Percentiles rank a stretch among this genome's conserved stretches.
These are phyloP conservation scores for Zootoca vivipara DNA, from an alignment of 2,113 vertebrate species.

Conservation along the genomic window DNA sequence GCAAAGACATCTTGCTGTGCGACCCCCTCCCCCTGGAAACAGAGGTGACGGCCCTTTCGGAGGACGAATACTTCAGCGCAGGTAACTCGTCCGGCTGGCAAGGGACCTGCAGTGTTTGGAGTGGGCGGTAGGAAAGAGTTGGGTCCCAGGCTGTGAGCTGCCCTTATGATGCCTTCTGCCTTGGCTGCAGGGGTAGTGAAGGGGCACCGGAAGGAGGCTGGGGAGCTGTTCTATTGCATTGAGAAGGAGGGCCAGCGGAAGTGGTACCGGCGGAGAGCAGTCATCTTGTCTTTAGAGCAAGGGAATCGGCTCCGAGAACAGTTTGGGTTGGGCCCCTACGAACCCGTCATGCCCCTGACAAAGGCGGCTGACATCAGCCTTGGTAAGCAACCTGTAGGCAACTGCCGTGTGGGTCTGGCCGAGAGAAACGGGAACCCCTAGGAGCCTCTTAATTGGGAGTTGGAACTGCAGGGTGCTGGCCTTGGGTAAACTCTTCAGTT, in stretches of 20 bases:
- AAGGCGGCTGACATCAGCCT: conserved; percentile 98
- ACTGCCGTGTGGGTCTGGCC: neutral
- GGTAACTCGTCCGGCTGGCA: conserved; percentile 73
- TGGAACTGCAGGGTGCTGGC: too few species aligned
- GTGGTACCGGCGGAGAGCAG: conserved; percentile 90
- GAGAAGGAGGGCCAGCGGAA: conserved; percentile 90
- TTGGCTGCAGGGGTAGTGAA: conserved; percentile 85
- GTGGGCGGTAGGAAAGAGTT: neutral
- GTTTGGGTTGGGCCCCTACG: conserved; percentile 91
- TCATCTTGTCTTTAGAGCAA: conserved; percentile 95
- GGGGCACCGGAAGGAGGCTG: conserved; percentile 87
- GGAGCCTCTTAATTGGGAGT: neutral
- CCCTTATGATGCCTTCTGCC: neutral
- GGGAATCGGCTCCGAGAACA: conserved; percentile 92
- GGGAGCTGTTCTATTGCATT: conserved; percentile 90
- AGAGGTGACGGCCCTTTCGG: conserved; percentile 93
- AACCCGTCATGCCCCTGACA: conserved; percentile 84
- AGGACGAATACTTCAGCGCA: conserved; percentile 95
- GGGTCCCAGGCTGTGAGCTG: too few species aligned
- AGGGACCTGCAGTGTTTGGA: neutral
- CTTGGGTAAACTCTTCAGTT: neutral
- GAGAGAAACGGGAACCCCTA: neutral
- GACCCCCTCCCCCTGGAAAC: conserved; percentile 95
- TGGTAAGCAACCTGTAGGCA: conserved; percentile 72
- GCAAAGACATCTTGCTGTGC: conserved; percentile 93